Evolutionary conservation across 2,113 vertebrate genomes (phyloP), one percentile per base, ranked within the genome.

Genomic region (Brachionichthys hirsutus): DNA sequence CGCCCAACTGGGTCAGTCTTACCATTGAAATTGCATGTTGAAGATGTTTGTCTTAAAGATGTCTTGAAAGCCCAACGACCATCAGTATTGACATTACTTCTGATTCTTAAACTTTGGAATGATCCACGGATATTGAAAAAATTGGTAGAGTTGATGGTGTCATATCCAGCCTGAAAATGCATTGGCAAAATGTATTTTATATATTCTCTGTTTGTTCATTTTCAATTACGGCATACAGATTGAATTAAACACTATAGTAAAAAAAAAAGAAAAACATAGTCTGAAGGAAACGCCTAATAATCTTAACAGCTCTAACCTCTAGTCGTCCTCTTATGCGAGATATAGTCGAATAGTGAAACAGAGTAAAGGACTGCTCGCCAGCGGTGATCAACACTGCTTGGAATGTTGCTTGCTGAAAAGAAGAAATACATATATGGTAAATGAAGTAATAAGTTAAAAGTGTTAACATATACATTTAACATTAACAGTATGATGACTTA

Each of bases 311-410:
- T 59, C 79, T 70, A 0, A 89, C 88, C 85, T 86, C 59, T 0
- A 85, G 35, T 0, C 0, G 2, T 0, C 0, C 0, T 3, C 0
- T 0, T 8, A 73, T 63, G 2, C 2, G 0, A 1, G 73, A 74
- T 67, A 90, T 81, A 2, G 1, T 13, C 3, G 67, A 85, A n/a
- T 91, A 91, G 70, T 90, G 90, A 60, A 89, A 67, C 34, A 90
- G 13, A 2, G 85, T 41, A 82, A 90, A 90, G 2, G 88, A 84
- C 2, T 50, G 30, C 0, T 2, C 16, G 2, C 62, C 73, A 12
- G 73, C 62, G 22, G 79, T 70, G 46, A 82, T 87, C 54, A 91
- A 54, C 12, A 89, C 86, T 0, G 65, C 86, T 70, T 91, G 90
- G 45, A 70, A 47, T 0, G 88, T 88, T 46, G 81, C 75, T 19